These are phyloP conservation scores for Semaprochilodus insignis DNA, from an alignment of 2,797 vertebrate species.

Conservation along the genomic window DNA sequence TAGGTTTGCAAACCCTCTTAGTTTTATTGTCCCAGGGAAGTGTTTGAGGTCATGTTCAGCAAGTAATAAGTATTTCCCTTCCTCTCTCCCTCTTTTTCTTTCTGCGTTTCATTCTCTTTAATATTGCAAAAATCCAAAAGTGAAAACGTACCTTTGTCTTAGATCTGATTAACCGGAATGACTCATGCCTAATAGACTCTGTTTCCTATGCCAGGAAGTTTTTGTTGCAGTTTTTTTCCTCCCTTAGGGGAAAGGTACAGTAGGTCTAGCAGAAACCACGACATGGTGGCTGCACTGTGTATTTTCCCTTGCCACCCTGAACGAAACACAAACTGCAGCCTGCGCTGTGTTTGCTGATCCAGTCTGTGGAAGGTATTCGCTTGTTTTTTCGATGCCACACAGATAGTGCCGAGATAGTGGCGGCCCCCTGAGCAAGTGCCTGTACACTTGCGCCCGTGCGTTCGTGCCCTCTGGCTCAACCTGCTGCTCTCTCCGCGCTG, in stretches of 20 bases:
- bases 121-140: constrained; percentile 66
- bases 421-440: constrained; percentile 61
- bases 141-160: constrained; percentile 72
- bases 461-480: constrained; percentile 37
- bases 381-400: constrained; percentile 68
- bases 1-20: constrained; percentile 63
- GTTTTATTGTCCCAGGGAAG: constrained; percentile 69
- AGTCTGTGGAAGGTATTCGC: constrained; percentile 64
- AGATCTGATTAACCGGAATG: constrained; percentile 70
- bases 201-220: constrained; percentile 69
- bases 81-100: constrained; percentile 53
- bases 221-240: constrained; percentile 68
- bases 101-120: constrained; percentile 46
- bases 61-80: constrained; percentile 65
- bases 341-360: constrained; percentile 67
- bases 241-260: constrained; percentile 54
- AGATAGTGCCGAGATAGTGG: constrained; percentile 44
- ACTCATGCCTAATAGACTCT: constrained; percentile 69
- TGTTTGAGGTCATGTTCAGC: constrained; percentile 66
- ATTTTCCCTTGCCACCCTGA: constrained; percentile 69
- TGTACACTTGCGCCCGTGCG: constrained; percentile 55
- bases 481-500: constrained; percentile 10
- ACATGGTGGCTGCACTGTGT: constrained; percentile 66
- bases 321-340: constrained; percentile 68
- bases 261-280: constrained; percentile 66